Conservation (phyloP, 2,113 vertebrate genomes). For the Eleginops maclovinus region DNA sequence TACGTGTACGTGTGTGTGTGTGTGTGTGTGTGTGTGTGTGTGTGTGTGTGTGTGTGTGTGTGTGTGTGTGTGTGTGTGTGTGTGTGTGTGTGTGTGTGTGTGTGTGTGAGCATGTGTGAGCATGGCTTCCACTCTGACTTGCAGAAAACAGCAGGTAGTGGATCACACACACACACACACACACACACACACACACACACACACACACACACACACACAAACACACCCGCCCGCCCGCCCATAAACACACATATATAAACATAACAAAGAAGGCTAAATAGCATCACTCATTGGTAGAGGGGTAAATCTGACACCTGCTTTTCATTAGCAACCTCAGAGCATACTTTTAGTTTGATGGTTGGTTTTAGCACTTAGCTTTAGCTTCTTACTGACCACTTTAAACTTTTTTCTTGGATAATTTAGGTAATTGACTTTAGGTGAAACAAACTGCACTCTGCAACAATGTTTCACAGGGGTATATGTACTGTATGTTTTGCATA, state of each 20-base stretch:
- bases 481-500: constrained; percentile 15
- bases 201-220: no score
- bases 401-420: constrained; percentile 54
- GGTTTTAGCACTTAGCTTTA: constrained; percentile 44
- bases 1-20: constrained; percentile 4
- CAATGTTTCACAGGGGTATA: neutral
- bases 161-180: constrained; percentile 6
- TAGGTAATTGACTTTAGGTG: neutral
- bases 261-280: constrained; percentile 39
- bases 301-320: constrained; percentile 15
- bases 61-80: constrained; percentile 4
- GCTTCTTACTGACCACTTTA: constrained; percentile 17
- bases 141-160: constrained; percentile 48
- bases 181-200: neutral
- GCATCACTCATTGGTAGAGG: constrained; percentile 33
- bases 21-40: constrained; percentile 12
- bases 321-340: constrained; percentile 16
- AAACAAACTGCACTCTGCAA: neutral
- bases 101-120: no score
- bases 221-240: no score
- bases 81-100: constrained; percentile 10
- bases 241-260: constrained; percentile 3
- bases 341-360: constrained; percentile 33
- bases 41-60: constrained; percentile 6
- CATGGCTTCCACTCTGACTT: constrained; percentile 34